These are phyloP conservation scores for Hetaerina titia DNA, from an alignment of 2,888 invertebrate genomes.

Conservation along the genomic window DNA sequence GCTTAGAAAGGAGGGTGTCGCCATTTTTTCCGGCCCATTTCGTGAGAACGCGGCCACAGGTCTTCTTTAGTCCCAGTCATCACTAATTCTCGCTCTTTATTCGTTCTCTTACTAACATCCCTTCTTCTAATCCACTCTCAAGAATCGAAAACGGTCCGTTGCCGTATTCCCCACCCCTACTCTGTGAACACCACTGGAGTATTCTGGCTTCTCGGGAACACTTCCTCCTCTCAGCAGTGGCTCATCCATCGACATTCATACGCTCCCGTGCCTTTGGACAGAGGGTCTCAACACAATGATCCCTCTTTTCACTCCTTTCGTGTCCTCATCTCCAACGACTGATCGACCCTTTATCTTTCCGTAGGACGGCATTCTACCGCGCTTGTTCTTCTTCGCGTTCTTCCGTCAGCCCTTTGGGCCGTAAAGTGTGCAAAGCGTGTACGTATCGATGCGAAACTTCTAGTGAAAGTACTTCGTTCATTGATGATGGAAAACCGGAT, in stretches of 20 bases:
- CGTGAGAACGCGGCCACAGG: neutral
- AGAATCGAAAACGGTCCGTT: neutral
- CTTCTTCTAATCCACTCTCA: neutral
- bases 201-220: neutral
- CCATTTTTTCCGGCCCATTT: neutral
- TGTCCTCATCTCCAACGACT: neutral
- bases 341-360: neutral
- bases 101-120: neutral
- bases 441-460: neutral
- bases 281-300: neutral
- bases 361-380: neutral
- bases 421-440: neutral
- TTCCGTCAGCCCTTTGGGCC: neutral
- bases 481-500: neutral
- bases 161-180: neutral
- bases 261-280: neutral
- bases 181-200: neutral
- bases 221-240: neutral
- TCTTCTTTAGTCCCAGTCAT: neutral
- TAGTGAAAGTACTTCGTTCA: neutral
- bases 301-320: neutral
- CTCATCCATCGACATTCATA: neutral
- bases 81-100: neutral
- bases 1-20: neutral
- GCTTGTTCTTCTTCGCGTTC: neutral